These are phyloP conservation scores for Heliothis virescens DNA, from an alignment of 1,140 invertebrate genomes.

Conservation along the genomic window DNA sequence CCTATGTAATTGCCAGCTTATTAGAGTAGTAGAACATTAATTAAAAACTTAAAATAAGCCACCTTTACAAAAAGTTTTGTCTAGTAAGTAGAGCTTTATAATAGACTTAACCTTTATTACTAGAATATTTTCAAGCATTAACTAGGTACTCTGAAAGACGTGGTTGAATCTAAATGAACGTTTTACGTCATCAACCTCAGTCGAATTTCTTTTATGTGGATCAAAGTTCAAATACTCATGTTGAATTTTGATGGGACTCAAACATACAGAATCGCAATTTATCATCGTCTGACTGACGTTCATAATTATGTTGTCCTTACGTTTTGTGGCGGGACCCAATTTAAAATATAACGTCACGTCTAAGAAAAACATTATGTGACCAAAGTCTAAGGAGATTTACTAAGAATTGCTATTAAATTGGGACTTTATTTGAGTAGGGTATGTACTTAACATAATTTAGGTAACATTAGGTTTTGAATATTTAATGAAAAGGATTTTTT, in stretches of 20 bases:
- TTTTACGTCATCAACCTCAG: constrained; percentile 64
- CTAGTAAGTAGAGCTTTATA: too few relatives aligned
- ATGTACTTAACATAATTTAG: constrained; percentile 31
- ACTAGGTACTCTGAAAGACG: constrained; percentile 2
- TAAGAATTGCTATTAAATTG: constrained; percentile 39
- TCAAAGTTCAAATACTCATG: constrained; percentile 76
- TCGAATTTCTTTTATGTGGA: constrained; percentile 70
- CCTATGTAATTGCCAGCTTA: too few relatives aligned
- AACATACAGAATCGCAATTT: constrained; percentile 69
- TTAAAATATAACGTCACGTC: constrained; percentile 57
- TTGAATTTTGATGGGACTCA: constrained; percentile 76
- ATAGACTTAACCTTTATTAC: too few relatives aligned
- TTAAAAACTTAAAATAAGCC: too few relatives aligned
- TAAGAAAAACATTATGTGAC: constrained; percentile 51
- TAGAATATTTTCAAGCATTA: background rate
- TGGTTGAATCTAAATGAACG: constrained; percentile 6
- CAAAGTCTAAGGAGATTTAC: constrained; percentile 44
- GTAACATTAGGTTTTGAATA: background rate
- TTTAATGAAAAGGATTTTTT: background rate
- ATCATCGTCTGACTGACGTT: constrained; percentile 77
- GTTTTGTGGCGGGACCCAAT: constrained; percentile 66
- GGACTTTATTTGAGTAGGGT: constrained; percentile 26
- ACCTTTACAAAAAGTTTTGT: too few relatives aligned
- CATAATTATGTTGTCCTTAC: constrained; percentile 77
- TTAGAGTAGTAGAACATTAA: too few relatives aligned